Evolutionary conservation across 2,888 invertebrate genomes (phyloP).

Genomic region (Epicampocera succincta): DNA sequence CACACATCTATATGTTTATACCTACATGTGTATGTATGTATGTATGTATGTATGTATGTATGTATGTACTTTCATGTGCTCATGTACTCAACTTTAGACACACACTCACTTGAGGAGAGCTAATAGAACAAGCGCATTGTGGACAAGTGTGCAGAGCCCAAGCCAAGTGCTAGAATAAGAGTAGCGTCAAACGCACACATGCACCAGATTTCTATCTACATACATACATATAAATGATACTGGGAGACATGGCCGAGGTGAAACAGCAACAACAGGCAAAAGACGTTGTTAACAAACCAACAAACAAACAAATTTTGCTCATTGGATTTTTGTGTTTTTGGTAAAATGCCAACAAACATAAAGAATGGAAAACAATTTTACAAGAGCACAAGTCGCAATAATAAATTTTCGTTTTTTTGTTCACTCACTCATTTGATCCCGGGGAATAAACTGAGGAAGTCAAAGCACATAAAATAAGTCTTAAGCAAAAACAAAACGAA

Average conservation of each 20-base stretch:
- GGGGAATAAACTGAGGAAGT: conserved; percentile 33
- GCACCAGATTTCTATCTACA: not conserved
- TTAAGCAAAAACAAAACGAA: conserved; percentile 16
- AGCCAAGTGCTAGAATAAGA: conserved; percentile 35
- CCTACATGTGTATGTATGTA: not conserved
- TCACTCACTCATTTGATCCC: conserved; percentile 16
- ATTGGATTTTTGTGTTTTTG: conserved; percentile 58
- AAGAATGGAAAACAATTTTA: conserved; percentile 46
- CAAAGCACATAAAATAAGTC: conserved; percentile 37
- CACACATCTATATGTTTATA: not conserved
- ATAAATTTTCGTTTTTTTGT: conserved; percentile 53
- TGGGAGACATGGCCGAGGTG: conserved; percentile 19
- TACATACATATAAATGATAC: not conserved
- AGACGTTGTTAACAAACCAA: conserved; percentile 31
- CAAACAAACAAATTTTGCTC: conserved; percentile 21
- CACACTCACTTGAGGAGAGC: conserved; percentile 56
- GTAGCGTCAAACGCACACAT: not conserved
- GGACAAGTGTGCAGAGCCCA: conserved; percentile 47
- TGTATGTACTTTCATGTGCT: conserved; percentile 11
- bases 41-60: not conserved
- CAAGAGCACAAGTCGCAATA: conserved; percentile 34
- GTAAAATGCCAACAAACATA: conserved; percentile 70
- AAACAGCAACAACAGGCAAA: conserved; percentile 5
- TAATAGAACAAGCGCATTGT: conserved; percentile 65
- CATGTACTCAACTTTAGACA: conserved; percentile 33